Conservation (phyloP, 2,113 vertebrate genomes). For the Toxostoma redivivum region DNA sequence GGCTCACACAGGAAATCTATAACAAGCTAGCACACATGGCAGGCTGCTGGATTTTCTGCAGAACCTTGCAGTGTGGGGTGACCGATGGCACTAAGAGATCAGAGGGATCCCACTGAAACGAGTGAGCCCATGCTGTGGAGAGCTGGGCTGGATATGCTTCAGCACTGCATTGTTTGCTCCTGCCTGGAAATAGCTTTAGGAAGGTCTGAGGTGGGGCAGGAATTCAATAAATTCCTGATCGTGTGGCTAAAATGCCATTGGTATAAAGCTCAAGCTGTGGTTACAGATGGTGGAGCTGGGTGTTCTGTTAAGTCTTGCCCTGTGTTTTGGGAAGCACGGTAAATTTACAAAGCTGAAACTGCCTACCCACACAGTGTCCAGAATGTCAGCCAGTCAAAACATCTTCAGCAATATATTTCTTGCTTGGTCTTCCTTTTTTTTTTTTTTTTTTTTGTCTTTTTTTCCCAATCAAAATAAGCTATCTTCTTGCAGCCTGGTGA, state of each 20-base stretch:
- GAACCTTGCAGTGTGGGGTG: fast-evolving
- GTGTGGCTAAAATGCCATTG: background rate
- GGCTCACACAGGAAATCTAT: background rate
- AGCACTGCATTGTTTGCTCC: background rate
- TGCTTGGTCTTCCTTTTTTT: background rate
- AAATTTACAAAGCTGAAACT: background rate
- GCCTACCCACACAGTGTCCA: background rate
- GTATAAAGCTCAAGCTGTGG: background rate
- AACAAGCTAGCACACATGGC: background rate
- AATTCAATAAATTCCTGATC: background rate
- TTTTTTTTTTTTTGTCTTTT: background rate
- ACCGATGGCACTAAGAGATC: fast-evolving
- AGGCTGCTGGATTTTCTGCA: background rate
- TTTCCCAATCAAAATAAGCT: background rate
- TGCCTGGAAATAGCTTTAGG: background rate
- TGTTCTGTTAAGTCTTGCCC: background rate
- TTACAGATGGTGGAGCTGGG: background rate
- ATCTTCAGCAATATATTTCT: background rate
- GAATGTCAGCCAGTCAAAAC: background rate
- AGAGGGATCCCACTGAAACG: fast-evolving
- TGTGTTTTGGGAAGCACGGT: background rate
- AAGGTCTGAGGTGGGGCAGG: background rate
- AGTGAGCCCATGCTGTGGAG: fast-evolving
- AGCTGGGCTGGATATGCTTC: background rate
- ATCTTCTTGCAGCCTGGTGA: background rate